These are phyloP conservation scores for Drosophila sordidapex DNA, from an alignment of 2,888 invertebrate species.

Conservation along the genomic window DNA sequence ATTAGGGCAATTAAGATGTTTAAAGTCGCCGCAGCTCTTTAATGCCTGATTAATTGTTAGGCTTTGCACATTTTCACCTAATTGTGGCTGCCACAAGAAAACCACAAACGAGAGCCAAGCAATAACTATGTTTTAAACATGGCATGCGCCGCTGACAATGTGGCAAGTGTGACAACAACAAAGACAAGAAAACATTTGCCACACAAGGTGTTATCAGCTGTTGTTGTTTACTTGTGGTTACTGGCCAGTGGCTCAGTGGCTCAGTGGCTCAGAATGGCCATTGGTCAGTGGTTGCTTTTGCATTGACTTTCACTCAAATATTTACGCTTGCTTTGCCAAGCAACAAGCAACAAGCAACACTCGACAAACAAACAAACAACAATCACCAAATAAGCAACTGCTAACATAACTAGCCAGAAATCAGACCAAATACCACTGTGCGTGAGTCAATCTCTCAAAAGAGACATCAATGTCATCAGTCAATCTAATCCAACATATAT, in stretches of 20 bases:
- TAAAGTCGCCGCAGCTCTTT: conserved; percentile 7
- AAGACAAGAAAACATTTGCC: conserved; percentile 20
- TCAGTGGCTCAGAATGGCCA: conserved; percentile 9
- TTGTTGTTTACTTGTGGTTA: conserved; percentile 11
- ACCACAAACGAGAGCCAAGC: conserved; percentile 18
- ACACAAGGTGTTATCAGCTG: conserved; percentile 55
- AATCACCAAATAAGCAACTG: conserved; percentile 35
- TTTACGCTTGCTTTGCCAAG: conserved; percentile 52
- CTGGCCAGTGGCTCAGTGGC: conserved; percentile 27
- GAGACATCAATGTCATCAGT: conserved; percentile 2
- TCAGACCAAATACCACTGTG: conserved; percentile 53
- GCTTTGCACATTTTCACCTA: conserved; percentile 62
- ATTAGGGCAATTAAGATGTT: conserved; percentile 19
- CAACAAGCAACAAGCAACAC: neutral
- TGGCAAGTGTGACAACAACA: conserved; percentile 17
- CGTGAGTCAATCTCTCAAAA: conserved; percentile 6
- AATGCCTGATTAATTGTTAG: conserved; percentile 31
- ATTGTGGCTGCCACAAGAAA: conserved; percentile 37
- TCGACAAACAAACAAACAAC: neutral
- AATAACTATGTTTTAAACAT: conserved; percentile 32
- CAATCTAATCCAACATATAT: neutral
- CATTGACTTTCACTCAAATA: conserved; percentile 74
- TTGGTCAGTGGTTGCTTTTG: conserved; percentile 23
- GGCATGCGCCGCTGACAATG: conserved; percentile 41
- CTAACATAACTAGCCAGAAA: conserved; percentile 59